Conservation (phyloP, 2,113 vertebrate genomes). For the Neolamprologus hecqui region DNA sequence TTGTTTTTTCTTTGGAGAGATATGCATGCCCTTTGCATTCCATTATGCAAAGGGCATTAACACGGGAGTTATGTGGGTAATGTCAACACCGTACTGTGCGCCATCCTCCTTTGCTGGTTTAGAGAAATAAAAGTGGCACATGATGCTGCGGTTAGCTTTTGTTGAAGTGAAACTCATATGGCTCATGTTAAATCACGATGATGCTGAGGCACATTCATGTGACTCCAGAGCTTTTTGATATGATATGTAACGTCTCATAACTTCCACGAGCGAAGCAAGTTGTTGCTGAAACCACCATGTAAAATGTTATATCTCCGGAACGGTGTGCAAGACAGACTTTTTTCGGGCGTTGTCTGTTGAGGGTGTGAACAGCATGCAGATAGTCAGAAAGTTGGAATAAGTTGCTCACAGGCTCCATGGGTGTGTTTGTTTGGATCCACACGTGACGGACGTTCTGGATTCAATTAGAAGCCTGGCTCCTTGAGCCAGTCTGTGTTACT, state of each 20-base stretch:
- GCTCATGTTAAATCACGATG: not conserved
- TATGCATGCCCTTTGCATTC: constrained; percentile 3
- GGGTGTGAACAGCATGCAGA: constrained; percentile 42
- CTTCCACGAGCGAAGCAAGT: not conserved
- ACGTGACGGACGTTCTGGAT: constrained; percentile 50
- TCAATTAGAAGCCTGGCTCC: constrained; percentile 31
- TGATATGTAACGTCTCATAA: not conserved
- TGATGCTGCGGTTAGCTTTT: not conserved
- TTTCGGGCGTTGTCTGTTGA: constrained; percentile 56
- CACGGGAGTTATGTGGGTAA: not conserved
- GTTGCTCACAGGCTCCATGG: constrained; percentile 33
- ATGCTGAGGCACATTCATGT: not conserved
- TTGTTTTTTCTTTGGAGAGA: constrained; percentile 1
- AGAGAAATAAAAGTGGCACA: constrained; percentile 9
- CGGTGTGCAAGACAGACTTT: not conserved
- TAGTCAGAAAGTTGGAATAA: constrained; percentile 43
- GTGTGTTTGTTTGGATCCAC: constrained; percentile 62
- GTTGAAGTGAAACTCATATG: constrained; percentile 12
- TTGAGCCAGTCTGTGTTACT: constrained; percentile 10
- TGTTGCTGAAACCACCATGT: not conserved
- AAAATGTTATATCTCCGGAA: not conserved
- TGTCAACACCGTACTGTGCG: not conserved
- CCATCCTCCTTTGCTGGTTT: not conserved
- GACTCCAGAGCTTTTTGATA: not conserved
- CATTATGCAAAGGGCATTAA: constrained; percentile 10